Evolutionary conservation across 2,113 vertebrate species (phyloP), one percentile per base, ranked within the genome.

Genomic region (Lampris megalopsis): DNA sequence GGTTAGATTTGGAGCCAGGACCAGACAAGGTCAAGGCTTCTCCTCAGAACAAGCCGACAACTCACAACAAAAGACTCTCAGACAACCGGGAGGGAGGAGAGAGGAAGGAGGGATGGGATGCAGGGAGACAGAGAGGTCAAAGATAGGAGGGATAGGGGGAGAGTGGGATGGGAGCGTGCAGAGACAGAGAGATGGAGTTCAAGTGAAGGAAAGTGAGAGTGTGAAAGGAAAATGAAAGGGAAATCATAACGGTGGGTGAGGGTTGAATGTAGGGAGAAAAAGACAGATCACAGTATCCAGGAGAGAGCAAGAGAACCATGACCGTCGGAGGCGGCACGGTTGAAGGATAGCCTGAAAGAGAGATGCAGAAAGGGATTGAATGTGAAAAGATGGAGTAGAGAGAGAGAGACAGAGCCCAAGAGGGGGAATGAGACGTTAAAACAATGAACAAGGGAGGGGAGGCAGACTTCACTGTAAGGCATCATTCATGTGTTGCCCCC

Each of bases 11-110:
- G 65, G 62, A 87, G 77, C 81, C 77, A 84, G 66, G 64, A 85
- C 77, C 24, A 77, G 74, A 86, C 74, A 81, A 88, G 86, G 85
- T 90, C 81, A 85, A 82, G 83, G 84, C 79, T 84, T 67, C 68
- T 80, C 74, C 65, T 75, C 71, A 59, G 77, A 81, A 79, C 71
- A 79, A 71, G 75, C 52, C 24, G 9, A 62, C 66, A 74, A 73
- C 59, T 63, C 48, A n/a, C 59, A 77, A 82, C 86, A 84, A 77
- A 84, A 80, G 77, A 66, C 53, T 65, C 42, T 86, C 71, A 70
- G 75, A 75, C 68, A 64, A 71, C 41, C 65, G 74, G 13, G 45
- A 57, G 54, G 64, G 13, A 54, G 40, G 63, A 61, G 13, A 36
- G 9, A 35, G 60, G 56, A 8, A 36, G 40, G 24, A 45, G 52